Conservation (phyloP, 2,888 invertebrate genomes). For the Catocala sponsa region DNA sequence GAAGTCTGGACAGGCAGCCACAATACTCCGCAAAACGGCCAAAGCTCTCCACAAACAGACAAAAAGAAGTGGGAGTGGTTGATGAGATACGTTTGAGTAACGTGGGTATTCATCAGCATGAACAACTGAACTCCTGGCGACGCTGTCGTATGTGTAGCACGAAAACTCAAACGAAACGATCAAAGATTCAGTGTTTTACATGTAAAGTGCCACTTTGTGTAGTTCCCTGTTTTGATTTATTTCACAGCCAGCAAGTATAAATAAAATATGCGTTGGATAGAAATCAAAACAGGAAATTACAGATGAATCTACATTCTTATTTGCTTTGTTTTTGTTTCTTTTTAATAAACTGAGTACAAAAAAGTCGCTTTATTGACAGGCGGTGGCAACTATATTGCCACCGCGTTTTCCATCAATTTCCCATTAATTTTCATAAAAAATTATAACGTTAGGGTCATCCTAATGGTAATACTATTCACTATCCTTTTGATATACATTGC, state of each 20-base stretch:
- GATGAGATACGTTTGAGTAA: slow-evolving; percentile 28
- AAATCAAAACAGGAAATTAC: background rate
- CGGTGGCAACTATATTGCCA: slow-evolving; percentile 37
- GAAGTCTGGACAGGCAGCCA: slow-evolving; percentile 17
- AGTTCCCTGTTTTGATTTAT: slow-evolving; percentile 37
- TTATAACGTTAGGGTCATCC: slow-evolving; percentile 23
- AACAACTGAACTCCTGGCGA: slow-evolving; percentile 16
- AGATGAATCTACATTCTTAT: background rate
- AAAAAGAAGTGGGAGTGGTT: slow-evolving; percentile 22
- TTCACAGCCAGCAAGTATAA: slow-evolving; percentile 22
- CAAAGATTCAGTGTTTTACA: slow-evolving; percentile 34
- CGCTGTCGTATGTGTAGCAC: slow-evolving; percentile 43
- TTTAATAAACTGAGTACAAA: slow-evolving; percentile 1
- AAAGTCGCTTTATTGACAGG: slow-evolving; percentile 13
- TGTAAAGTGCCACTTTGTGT: slow-evolving; percentile 43
- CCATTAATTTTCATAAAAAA: slow-evolving; percentile 18
- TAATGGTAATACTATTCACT: slow-evolving; percentile 23
- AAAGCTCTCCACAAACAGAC: slow-evolving; percentile 19
- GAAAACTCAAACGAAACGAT: slow-evolving; percentile 35
- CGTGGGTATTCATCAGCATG: slow-evolving; percentile 20
- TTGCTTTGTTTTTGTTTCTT: background rate
- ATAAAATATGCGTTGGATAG: slow-evolving; percentile 9
- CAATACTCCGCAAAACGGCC: slow-evolving; percentile 17
- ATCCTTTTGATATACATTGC: slow-evolving; percentile 21
- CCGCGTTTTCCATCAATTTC: slow-evolving; percentile 27